phyloP scores from a whole-genome alignment of 2,113 vertebrate genomes.

The Calyptomena viridis region DNA sequence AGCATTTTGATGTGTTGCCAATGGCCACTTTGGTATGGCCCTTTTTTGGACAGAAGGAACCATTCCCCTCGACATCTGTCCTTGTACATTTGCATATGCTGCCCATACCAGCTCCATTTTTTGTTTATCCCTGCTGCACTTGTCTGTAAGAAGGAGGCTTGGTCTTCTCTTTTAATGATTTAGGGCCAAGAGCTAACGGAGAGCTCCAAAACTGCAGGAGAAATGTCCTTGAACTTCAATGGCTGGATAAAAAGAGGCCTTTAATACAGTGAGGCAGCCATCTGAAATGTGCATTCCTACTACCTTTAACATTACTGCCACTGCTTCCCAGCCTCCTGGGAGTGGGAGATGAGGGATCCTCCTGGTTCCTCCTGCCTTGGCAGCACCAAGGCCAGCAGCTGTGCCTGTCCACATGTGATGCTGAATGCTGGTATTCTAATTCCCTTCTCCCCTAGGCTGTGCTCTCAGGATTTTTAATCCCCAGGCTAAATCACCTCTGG shows the following conservation, averaged over 20 bases:
- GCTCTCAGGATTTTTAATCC: neutral
- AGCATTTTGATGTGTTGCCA: neutral
- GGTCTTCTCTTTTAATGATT: neutral
- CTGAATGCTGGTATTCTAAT: accelerated
- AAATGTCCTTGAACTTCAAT: neutral
- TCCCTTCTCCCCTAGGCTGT: neutral
- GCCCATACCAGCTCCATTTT: neutral
- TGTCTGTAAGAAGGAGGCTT: neutral
- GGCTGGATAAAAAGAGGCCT: neutral
- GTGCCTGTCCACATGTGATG: neutral
- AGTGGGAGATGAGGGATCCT: accelerated
- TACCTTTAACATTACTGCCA: neutral
- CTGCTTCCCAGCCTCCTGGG: accelerated
- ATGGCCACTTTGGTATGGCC: neutral
- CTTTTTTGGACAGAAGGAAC: neutral
- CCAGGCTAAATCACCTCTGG: neutral
- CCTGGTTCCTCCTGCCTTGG: neutral
- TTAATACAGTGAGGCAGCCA: neutral
- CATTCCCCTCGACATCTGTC: neutral
- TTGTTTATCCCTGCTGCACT: neutral
- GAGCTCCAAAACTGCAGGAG: neutral
- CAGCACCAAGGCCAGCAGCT: neutral
- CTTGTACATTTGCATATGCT: neutral
- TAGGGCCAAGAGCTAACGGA: neutral
- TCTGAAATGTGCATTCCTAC: slow-evolving; percentile 8